Evolutionary conservation across 2,888 invertebrate genomes (phyloP), one percentile per base, ranked within the genome.

Genomic region (Zaprionus obscuricornis): DNA sequence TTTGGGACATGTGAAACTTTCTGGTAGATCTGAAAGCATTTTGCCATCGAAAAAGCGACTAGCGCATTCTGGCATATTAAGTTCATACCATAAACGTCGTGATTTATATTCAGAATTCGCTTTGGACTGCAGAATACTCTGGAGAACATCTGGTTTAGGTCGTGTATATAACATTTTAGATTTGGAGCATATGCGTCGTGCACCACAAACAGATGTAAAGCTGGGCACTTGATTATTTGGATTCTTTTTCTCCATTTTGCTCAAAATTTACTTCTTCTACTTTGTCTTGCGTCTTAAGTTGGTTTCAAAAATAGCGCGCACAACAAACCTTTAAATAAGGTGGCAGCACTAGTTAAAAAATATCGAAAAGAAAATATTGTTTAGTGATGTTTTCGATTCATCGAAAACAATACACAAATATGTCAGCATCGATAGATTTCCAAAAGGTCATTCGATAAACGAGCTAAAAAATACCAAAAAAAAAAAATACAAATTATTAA

Each of bases 11-110:
- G 92, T 86, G 47, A 94, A 89, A 88, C 94, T 92, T 39, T 93
- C 92, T 0, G 94, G 94, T 45, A 95, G 86, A 1, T 93, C 92
- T 88, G 86, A 82, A n/a, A 94, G 93, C 74, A 81, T 85, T 69
- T 85, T 84, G 0, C 90, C 89, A 70, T 89, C 85, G 24, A 90
- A 85, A 14, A 89, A 71, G 18, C 79, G 77, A 46, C 87, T 87
- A 3, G 88, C 77, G 57, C 88, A 88, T 36, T 88, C 89, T 3
- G 90, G 90, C 87, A 89, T 85, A 69, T 90, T 90, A 3, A 90
- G 45, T 57, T 90, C 89, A 49, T 89, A 87, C 90, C 90, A 90
- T 5, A 89, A 70, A 11, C 88, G 84, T 7, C 89, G 84, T 0
- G 88, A 83, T 26, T 86, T 88, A 50, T 90, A 90, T 10, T 87